Evolutionary conservation across 1,140 invertebrate genomes (phyloP).

Genomic region (Anoplolepis gracilipes): DNA sequence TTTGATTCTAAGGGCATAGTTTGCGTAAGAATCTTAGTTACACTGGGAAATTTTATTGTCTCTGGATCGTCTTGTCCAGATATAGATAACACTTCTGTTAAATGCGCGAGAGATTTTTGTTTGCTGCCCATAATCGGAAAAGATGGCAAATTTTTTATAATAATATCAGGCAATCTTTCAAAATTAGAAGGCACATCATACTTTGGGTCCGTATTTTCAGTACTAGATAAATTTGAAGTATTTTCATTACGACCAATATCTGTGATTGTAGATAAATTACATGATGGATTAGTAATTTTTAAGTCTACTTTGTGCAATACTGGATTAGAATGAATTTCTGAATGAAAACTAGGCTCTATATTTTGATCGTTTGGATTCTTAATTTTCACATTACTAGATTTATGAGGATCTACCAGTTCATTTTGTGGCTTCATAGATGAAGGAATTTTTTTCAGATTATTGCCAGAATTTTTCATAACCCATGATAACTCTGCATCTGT

Average conservation of each 20-base stretch:
- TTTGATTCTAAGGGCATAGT: conserved; percentile 89
- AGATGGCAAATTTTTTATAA: conserved; percentile 61
- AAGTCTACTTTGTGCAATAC: neutral
- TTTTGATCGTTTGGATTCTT: neutral
- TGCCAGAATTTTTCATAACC: neutral
- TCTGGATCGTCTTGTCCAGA: conserved; percentile 56
- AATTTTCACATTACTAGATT: neutral
- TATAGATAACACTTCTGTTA: conserved; percentile 59
- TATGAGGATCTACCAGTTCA: neutral
- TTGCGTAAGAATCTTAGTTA: conserved; percentile 88
- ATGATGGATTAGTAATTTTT: neutral
- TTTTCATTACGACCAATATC: neutral
- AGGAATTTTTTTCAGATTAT: neutral
- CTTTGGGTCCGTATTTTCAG: neutral
- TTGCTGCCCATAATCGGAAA: conserved; percentile 63
- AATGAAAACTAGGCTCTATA: neutral
- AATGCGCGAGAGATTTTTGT: neutral
- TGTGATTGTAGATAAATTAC: neutral
- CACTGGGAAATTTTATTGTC: conserved; percentile 85
- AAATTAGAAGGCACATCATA: neutral
- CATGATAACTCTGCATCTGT: conserved; percentile 20
- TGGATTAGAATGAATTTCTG: neutral
- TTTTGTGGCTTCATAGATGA: neutral
- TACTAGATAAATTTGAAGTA: neutral
- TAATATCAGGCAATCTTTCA: conserved; percentile 27